phyloP scores from a whole-genome alignment of 2,888 invertebrate species.

The Scaptomyza reducta region DNA sequence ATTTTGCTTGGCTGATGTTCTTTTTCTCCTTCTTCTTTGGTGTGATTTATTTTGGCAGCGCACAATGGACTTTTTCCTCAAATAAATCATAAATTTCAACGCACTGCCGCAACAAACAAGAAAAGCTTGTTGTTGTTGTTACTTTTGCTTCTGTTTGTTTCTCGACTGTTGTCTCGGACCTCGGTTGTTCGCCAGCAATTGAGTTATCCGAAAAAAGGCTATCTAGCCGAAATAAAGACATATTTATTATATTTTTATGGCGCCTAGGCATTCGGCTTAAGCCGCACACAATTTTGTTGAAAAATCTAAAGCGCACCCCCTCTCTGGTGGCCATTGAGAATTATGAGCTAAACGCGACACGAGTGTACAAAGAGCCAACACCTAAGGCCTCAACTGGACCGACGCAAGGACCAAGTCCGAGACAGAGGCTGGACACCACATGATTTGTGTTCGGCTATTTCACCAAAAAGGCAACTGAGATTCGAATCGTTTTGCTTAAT shows the following conservation, averaged over 20 bases:
- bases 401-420: slow-evolving; percentile 2
- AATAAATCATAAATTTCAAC: slow-evolving; percentile 81
- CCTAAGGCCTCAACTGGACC: slow-evolving; percentile 19
- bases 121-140: slow-evolving; percentile 36
- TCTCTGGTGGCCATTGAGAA: slow-evolving; percentile 52
- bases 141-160: slow-evolving; percentile 8
- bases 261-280: slow-evolving; percentile 60
- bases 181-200: slow-evolving; percentile 53
- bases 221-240: slow-evolving; percentile 50
- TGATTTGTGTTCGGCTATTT: slow-evolving; percentile 64
- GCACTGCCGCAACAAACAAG: slow-evolving; percentile 54
- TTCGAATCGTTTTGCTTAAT: slow-evolving; percentile 35
- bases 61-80: slow-evolving; percentile 77
- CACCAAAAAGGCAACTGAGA: slow-evolving; percentile 58
- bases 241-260: slow-evolving; percentile 78
- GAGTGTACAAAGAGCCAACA: slow-evolving; percentile 42
- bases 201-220: slow-evolving; percentile 76
- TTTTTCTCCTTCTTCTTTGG: slow-evolving; percentile 48
- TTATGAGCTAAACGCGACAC: slow-evolving; percentile 75
- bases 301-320: slow-evolving; percentile 65
- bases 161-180: slow-evolving; percentile 1
- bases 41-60: slow-evolving; percentile 77
- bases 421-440: slow-evolving; percentile 29
- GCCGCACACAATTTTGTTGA: slow-evolving; percentile 69
- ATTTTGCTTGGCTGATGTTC: slow-evolving; percentile 56